Evolutionary conservation across 2,113 vertebrate species (phyloP), one percentile per base, ranked within the genome.

Genomic region (Paralichthys olivaceus): DNA sequence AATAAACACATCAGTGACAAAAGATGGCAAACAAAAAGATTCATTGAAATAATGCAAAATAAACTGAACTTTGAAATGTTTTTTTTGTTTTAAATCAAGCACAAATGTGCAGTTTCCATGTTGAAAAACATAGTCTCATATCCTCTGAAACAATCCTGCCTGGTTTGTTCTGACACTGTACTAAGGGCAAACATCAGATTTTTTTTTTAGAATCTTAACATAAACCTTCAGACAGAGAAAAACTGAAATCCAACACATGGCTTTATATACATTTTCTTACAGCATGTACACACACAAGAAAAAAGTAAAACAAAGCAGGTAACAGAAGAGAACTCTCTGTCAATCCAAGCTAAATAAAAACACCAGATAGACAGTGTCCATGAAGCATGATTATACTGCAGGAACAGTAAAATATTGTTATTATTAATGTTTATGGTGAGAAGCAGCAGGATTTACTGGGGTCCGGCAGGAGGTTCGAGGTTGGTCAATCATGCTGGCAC

Each of bases 31-130:
- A 90, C 88, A 59, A 80, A 83, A 84, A 89, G 84, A 90, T 93
- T 93, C 93, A 93, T 93, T 94, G 84, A 90, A 92, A 92, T 70
- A 85, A 91, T 87, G 77, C 82, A 88, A 91, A 91, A 74, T 37
- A 87, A 91, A 85, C 71, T 79, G 79, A 90, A 89, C 75, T 77
- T 84, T 19, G 43, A 84, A 87, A 88, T 29, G 2, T 69, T 75
- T 75, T 28, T 59, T 37, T 69, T 72, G 19, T 72, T 53, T 57
- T 54, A 43, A 77, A 63, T 88, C 78, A 83, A 84, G 83, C 84
- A 23, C 81, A 84, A 49, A 49, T 19, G 2, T 3, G 17, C 29
- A 70, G 63, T 77, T 84, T 84, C 69, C 75, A 86, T 62, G 28
- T 73, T 37, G 29, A 83, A 80, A 90, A 82, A 81, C 75, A 77